Conservation (phyloP, 2,888 invertebrate genomes). For the Mythimna vitellina region DNA sequence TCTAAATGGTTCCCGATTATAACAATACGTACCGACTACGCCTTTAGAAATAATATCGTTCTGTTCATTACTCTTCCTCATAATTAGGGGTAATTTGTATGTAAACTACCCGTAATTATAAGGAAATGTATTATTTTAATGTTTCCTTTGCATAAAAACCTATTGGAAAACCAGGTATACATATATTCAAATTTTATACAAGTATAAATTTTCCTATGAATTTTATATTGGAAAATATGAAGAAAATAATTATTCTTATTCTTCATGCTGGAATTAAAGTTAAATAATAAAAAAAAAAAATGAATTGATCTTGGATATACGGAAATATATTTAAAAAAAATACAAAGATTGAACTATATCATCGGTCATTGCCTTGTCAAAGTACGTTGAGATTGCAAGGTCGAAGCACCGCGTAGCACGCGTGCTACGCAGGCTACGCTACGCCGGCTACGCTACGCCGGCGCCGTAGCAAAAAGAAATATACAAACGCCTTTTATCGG, state of each 20-base stretch:
- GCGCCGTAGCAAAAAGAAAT: neutral
- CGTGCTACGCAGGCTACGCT: constrained; percentile 38
- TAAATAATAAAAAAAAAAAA: neutral
- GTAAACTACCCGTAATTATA: constrained; percentile 22
- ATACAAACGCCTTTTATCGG: too few relatives aligned
- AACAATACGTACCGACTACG: constrained; percentile 25
- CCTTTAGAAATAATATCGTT: constrained; percentile 17
- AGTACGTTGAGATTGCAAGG: neutral
- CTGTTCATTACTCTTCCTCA: constrained; percentile 3
- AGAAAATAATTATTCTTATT: constrained; percentile 35
- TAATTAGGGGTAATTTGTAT: constrained; percentile 21
- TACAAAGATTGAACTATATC: neutral
- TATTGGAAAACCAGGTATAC: constrained; percentile 8
- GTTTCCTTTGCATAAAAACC: constrained; percentile 32
- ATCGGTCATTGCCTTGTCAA: constrained; percentile 2
- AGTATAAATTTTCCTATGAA: constrained; percentile 36
- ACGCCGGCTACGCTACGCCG: constrained; percentile 3
- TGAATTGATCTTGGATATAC: neutral
- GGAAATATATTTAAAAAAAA: neutral
- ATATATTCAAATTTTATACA: constrained; percentile 43
- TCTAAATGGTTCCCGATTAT: constrained; percentile 42
- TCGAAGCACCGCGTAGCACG: constrained; percentile 15
- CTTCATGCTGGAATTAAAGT: constrained; percentile 15
- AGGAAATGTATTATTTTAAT: constrained; percentile 8
- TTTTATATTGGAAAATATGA: constrained; percentile 40